Evolutionary conservation across 2,888 invertebrate genomes (phyloP).

Genomic region (Eilema sororculum): DNA sequence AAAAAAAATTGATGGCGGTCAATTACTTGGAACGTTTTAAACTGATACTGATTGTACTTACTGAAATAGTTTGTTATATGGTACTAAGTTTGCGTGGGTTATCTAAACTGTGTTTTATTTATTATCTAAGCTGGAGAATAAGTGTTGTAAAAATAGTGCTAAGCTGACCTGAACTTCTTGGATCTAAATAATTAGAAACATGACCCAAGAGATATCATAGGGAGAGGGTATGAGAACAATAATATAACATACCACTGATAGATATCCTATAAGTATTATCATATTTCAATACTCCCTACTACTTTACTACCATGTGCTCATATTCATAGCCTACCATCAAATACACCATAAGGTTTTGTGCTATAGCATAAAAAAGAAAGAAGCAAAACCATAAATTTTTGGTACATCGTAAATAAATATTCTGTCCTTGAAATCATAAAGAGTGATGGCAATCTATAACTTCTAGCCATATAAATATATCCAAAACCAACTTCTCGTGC

Average conservation of each 20-base stretch:
- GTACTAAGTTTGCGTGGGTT: too few species aligned
- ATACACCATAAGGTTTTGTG: not conserved
- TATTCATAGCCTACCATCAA: not conserved
- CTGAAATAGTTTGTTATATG: too few species aligned
- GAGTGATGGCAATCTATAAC: conserved; percentile 1
- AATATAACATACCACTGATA: not conserved
- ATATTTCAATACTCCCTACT: too few species aligned
- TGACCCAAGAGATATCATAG: not conserved
- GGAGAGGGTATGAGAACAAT: not conserved
- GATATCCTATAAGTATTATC: not conserved
- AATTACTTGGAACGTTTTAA: too few species aligned
- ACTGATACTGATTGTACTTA: too few species aligned
- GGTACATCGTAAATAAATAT: not conserved
- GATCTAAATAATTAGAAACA: not conserved
- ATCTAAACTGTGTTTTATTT: too few species aligned
- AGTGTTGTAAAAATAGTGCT: too few species aligned
- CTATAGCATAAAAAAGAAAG: not conserved
- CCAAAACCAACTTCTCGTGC: not conserved
- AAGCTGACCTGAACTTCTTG: not conserved
- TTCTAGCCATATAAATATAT: conserved; percentile 1
- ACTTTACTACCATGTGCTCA: not conserved
- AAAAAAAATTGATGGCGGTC: too few species aligned
- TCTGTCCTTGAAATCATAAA: conserved; percentile 2
- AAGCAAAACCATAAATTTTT: not conserved
- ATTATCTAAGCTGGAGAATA: too few species aligned